These are phyloP conservation scores for Holocentrus rufus DNA, from an alignment of 2,797 vertebrate genomes.

Conservation along the genomic window DNA sequence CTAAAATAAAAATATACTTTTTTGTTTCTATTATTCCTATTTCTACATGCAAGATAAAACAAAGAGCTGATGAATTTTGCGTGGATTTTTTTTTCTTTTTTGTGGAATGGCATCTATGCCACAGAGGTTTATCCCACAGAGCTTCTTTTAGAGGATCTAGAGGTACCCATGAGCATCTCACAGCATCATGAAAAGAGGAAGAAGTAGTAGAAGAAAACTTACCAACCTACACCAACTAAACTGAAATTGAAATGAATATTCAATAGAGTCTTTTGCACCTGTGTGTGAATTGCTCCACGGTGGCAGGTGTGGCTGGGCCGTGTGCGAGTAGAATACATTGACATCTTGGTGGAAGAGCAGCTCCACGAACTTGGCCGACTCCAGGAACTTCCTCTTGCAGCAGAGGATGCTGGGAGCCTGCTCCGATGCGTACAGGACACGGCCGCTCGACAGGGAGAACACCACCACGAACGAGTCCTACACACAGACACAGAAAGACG, in stretches of 20 bases:
- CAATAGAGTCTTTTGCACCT: conserved; percentile 75
- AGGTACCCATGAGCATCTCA: too few species aligned
- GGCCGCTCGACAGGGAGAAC: conserved; percentile 88
- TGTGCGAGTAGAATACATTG: conserved; percentile 88
- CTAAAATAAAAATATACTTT: too few species aligned
- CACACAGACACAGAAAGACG: conserved; percentile 37
- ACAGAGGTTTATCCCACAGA: too few species aligned
- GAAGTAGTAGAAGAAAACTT: too few species aligned
- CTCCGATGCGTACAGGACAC: conserved; percentile 86
- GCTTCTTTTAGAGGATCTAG: too few species aligned
- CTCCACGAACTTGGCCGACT: conserved; percentile 87
- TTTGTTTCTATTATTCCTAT: too few species aligned
- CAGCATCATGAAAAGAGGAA: too few species aligned
- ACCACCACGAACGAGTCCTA: conserved; percentile 90
- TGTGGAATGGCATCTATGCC: too few species aligned
- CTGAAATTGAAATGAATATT: background rate
- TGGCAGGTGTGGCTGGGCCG: conserved; percentile 85
- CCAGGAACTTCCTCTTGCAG: conserved; percentile 86
- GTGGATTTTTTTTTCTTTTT: too few species aligned
- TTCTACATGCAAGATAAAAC: too few species aligned
- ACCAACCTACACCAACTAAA: background rate
- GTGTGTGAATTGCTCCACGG: conserved; percentile 86
- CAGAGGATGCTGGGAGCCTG: conserved; percentile 87
- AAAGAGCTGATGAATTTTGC: too few species aligned
- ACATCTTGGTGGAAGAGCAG: conserved; percentile 90